Evolutionary conservation across 2,888 invertebrate genomes (phyloP).

Genomic region (Phytoseiulus persimilis): DNA sequence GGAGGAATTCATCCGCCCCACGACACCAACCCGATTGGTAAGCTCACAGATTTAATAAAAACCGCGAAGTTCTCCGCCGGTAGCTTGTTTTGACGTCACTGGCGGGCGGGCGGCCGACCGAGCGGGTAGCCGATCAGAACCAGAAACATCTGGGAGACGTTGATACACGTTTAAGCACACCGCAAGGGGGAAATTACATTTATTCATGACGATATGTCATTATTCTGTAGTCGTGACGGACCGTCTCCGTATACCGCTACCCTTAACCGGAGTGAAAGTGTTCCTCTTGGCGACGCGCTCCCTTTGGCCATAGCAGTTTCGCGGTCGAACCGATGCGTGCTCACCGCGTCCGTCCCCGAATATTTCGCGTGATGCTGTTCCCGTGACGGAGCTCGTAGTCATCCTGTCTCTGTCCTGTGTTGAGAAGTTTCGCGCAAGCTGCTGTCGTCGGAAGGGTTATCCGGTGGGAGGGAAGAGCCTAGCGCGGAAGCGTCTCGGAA

Average conservation of each 20-base stretch:
- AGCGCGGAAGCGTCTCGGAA: background rate
- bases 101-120: too few species aligned
- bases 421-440: background rate
- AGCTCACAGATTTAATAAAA: background rate
- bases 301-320: background rate
- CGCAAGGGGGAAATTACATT: background rate
- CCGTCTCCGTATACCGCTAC: background rate
- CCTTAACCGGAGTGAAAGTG: constrained; percentile 5
- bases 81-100: too few species aligned
- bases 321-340: background rate
- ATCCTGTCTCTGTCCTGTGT: background rate
- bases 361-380: background rate
- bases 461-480: background rate
- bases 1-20: constrained; percentile 1
- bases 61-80: background rate
- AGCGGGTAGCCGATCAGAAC: too few species aligned
- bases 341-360: background rate
- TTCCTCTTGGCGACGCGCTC: background rate
- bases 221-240: background rate
- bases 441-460: background rate
- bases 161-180: background rate
- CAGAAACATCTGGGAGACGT: background rate
- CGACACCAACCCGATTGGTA: constrained; percentile 28
- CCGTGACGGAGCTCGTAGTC: background rate
- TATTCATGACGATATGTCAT: background rate